Evolutionary conservation across 2,888 invertebrate species (phyloP).

Genomic region (Acheta domesticus): DNA sequence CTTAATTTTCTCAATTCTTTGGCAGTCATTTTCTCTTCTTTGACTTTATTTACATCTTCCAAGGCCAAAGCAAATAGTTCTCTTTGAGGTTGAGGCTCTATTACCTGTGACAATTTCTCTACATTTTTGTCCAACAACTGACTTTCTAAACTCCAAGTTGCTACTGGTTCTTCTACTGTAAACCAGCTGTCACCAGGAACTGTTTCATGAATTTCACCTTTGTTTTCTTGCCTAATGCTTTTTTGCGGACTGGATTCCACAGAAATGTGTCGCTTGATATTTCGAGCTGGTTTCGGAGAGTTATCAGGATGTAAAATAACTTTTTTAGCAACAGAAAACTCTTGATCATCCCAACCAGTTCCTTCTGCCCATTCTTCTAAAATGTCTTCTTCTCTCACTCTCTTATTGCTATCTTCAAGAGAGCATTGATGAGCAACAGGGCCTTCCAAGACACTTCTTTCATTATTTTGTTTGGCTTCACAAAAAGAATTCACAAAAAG

Average conservation of each 20-base stretch:
- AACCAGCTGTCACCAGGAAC: conserved; percentile 19
- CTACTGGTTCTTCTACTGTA: conserved; percentile 25
- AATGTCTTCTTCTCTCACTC: not conserved
- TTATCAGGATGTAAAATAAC: no score
- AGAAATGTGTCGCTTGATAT: not conserved
- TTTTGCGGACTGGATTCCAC: not conserved
- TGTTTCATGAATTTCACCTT: not conserved
- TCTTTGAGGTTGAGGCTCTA: conserved; percentile 28
- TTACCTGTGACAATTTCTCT: not conserved
- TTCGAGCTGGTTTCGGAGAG: conserved; percentile 21
- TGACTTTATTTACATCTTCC: not conserved
- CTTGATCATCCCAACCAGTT: not conserved
- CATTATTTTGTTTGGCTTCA: not conserved
- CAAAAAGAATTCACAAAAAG: no score
- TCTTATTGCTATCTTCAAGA: not conserved
- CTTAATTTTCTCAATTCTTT: not conserved
- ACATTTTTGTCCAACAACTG: not conserved
- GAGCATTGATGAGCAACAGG: not conserved
- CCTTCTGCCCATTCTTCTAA: not conserved
- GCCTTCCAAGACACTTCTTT: not conserved
- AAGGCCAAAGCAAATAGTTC: conserved; percentile 25
- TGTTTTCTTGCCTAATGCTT: not conserved
- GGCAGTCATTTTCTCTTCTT: not conserved
- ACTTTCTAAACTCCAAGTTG: conserved; percentile 23
- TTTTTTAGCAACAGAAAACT: not conserved